Evolutionary conservation across 2,797 vertebrate genomes (phyloP).

Genomic region (Columba guinea): DNA sequence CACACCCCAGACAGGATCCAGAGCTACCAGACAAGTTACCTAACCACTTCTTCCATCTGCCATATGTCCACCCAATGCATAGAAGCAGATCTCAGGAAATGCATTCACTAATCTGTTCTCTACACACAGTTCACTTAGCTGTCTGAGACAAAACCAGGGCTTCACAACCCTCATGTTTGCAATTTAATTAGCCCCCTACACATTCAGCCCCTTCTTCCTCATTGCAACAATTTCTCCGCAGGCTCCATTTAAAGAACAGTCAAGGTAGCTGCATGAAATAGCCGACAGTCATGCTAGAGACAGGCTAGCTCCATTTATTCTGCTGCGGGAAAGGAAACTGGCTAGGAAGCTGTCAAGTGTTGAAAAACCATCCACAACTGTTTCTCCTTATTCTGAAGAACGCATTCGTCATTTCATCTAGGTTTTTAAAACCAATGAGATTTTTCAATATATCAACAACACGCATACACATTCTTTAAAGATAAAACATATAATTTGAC

Average conservation of each 20-base stretch:
- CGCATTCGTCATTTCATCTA: conserved; percentile 53
- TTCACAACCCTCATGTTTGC: not conserved
- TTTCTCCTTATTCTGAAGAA: conserved; percentile 49
- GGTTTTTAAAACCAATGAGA: conserved; percentile 44
- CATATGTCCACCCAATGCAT: fast-evolving
- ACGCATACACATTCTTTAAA: not conserved
- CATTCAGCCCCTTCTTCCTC: conserved; percentile 7
- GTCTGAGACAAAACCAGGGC: conserved; percentile 16
- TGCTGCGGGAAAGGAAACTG: conserved; percentile 54
- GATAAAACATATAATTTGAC: not conserved
- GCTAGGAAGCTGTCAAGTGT: conserved; percentile 35
- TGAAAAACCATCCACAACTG: conserved; percentile 53
- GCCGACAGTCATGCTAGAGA: not conserved
- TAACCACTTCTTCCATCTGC: not conserved
- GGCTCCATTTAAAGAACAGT: conserved; percentile 33
- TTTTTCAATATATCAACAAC: not conserved
- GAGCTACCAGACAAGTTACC: not conserved
- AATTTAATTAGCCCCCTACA: conserved; percentile 28
- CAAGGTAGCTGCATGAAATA: conserved; percentile 31
- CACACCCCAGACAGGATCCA: not conserved
- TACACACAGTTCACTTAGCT: not conserved
- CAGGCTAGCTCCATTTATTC: conserved; percentile 19
- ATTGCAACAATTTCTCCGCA: conserved; percentile 25
- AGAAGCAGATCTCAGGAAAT: not conserved
- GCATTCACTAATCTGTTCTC: not conserved